Conservation (phyloP, 2,113 vertebrate species). For the Oophaga pumilio region DNA sequence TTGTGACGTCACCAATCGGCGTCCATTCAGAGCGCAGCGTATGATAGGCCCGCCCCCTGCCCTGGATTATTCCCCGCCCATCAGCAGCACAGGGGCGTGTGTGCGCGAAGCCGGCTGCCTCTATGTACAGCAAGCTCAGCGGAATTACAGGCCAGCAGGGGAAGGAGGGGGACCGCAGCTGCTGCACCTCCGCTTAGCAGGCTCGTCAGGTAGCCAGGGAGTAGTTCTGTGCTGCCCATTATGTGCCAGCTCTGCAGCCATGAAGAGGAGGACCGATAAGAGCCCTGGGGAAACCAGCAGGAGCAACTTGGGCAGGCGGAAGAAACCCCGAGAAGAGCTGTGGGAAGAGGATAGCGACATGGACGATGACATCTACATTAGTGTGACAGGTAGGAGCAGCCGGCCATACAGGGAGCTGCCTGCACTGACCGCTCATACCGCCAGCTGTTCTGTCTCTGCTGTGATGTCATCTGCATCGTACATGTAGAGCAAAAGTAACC, state of each 20-base stretch:
- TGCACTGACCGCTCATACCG: background rate
- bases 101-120: background rate
- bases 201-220: background rate
- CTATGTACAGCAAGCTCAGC: slow-evolving; percentile 22
- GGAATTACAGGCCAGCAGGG: slow-evolving; percentile 4
- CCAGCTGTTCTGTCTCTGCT: background rate
- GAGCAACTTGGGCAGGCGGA: background rate
- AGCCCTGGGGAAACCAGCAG: background rate
- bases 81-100: background rate
- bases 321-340: slow-evolving; percentile 18
- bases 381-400: slow-evolving; percentile 12
- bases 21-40: background rate
- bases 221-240: background rate
- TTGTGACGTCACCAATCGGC: slow-evolving; percentile 1
- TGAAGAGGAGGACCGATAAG: slow-evolving; percentile 35
- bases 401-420: background rate
- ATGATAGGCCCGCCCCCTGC: background rate
- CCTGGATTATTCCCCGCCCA: background rate
- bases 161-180: background rate
- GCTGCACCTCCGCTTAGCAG: background rate
- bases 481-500: background rate
- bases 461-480: background rate
- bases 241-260: slow-evolving; percentile 18
- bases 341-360: background rate
- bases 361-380: background rate